These are phyloP conservation scores for Callosobruchus maculatus DNA, from an alignment of 2,888 invertebrate species.

Conservation along the genomic window DNA sequence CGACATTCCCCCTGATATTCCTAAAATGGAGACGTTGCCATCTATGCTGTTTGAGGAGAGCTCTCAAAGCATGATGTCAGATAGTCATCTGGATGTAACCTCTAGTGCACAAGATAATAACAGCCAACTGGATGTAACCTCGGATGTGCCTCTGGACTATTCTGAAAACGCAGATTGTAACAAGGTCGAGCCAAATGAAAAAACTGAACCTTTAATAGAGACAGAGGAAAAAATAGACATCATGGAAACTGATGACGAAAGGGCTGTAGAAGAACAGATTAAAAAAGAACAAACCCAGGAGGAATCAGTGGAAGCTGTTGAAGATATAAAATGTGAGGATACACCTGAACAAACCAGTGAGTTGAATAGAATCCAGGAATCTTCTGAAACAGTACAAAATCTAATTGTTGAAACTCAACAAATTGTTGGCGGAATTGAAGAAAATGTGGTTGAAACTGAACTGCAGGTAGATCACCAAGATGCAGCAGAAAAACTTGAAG, in stretches of 20 bases:
- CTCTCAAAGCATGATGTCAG: neutral
- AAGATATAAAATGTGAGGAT: neutral
- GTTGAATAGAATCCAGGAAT: neutral
- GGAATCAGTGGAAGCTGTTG: neutral
- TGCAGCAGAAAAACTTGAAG: neutral
- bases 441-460: neutral
- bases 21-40: constrained; percentile 40
- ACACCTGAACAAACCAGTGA: neutral
- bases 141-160: neutral
- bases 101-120: neutral
- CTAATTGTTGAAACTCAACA: no score
- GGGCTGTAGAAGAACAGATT: neutral
- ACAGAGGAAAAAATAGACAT: neutral
- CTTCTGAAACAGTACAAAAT: neutral
- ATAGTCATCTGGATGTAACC: neutral
- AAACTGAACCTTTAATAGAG: neutral
- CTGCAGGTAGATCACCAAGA: neutral
- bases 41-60: constrained; percentile 37
- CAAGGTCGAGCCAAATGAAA: neutral
- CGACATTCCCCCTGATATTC: constrained; percentile 30
- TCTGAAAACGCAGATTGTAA: neutral
- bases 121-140: neutral
- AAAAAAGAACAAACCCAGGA: neutral
- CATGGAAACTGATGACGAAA: neutral
- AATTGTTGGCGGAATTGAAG: no score